Base-by-base conservation (phyloP, 2,797 vertebrate species). In the Serranus cabrilla region DNA sequence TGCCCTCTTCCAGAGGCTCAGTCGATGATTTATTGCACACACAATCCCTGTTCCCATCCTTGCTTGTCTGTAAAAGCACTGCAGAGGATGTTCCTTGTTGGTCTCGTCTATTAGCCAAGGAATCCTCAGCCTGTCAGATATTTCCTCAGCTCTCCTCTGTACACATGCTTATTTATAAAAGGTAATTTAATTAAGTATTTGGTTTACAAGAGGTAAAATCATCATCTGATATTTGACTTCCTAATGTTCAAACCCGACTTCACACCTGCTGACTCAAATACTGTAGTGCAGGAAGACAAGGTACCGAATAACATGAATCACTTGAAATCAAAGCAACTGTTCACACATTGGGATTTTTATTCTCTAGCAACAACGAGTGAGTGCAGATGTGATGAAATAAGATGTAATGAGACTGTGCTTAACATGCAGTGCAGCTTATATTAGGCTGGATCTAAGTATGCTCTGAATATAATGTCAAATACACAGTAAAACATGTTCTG, bases 11-110 rank as follows among this genome's bases (percentile, higher is more conserved):
- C 74, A 68, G 55, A 76, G 47, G 57, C 66, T 14, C 45, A 20
- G 54, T 20, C 51, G 52, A 37, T 76, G 62, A 83, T 76, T 83
- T 76, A 82, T 74, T 61, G 23, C 49, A 39, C 62, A 47, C 14
- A 51, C 23, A 54, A 31, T 54, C 52, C 46, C 20, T 21, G 49
- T 23, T 46, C 57, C 5, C 9, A 3, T 46, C 54, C n/a, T 18
- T 51, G 71, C 50, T 65, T 59, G 45, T 69, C 67, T 74, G 61
- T 55, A 78, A 70, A 73, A 39, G 55, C 13, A 27, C 49, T 69
- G 76, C 37, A 31, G 72, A 39, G 60, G 47, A 56, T 71, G 74
- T 52, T 59, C 74, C 58, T 61, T 11, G 52, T 6, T 31, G 34
- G 51, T 13, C 54, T 77, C 47, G 42, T 73, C 47, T 54, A 65